These are phyloP conservation scores for Yponomeuta plumbellus DNA, from an alignment of 2,888 invertebrate species.

Conservation along the genomic window DNA sequence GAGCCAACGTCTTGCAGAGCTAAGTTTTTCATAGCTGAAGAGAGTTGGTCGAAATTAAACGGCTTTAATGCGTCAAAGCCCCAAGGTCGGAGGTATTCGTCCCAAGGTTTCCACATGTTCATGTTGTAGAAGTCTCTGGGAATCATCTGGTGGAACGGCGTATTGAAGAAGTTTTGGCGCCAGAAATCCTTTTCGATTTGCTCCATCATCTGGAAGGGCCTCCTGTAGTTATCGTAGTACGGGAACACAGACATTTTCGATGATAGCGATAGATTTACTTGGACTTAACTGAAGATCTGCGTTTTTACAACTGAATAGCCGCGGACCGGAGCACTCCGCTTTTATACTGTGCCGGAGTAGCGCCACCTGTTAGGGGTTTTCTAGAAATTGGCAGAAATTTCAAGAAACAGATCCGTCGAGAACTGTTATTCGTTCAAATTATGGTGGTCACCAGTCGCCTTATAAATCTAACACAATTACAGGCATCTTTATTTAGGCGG, in stretches of 20 bases:
- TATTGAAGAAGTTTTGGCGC: constrained; percentile 34
- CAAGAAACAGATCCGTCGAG: constrained; percentile 28
- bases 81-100: constrained; percentile 33
- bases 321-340: constrained; percentile 21
- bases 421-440: constrained; percentile 2
- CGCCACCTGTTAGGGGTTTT: constrained; percentile 37
- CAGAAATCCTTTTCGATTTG: constrained; percentile 40
- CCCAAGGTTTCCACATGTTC: constrained; percentile 37
- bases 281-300: constrained; percentile 21
- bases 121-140: constrained; percentile 29
- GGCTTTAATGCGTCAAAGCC: constrained; percentile 38
- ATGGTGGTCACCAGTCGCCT: not conserved
- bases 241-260: constrained; percentile 56
- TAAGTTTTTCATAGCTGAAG: constrained; percentile 50
- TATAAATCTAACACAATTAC: not conserved
- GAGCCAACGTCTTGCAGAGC: constrained; percentile 57
- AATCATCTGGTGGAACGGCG: constrained; percentile 32
- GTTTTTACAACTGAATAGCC: constrained; percentile 22
- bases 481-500: not conserved
- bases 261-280: constrained; percentile 13
- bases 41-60: constrained; percentile 53
- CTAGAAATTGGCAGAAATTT: constrained; percentile 29
- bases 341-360: constrained; percentile 34
- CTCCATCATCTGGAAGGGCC: constrained; percentile 55
- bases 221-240: constrained; percentile 43